phyloP scores from a whole-genome alignment of 2,888 invertebrate genomes.

The Morpho deidamia region DNA sequence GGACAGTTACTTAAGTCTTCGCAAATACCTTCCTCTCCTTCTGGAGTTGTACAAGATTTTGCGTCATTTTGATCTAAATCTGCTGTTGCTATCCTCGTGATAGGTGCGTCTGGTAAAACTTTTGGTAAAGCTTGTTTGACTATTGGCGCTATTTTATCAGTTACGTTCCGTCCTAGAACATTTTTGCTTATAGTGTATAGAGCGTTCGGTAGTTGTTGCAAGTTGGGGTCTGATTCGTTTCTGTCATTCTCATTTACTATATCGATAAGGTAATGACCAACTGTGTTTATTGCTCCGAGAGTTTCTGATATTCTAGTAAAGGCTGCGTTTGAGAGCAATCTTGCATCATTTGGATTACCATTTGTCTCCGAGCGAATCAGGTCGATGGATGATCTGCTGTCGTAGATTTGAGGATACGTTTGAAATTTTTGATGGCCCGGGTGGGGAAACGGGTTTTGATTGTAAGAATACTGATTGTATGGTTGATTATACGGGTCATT shows the following conservation, averaged over 20 bases:
- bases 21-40: constrained; percentile 87
- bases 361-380: constrained; percentile 41
- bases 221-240: constrained; percentile 58
- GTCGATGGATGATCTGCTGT: constrained; percentile 44
- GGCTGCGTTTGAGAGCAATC: constrained; percentile 79
- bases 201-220: constrained; percentile 81
- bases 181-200: constrained; percentile 89
- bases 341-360: constrained; percentile 56
- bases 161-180: constrained; percentile 85
- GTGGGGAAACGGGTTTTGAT: constrained; percentile 34
- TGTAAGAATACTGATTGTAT: constrained; percentile 30
- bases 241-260: constrained; percentile 80
- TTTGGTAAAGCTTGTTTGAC: constrained; percentile 70
- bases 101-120: constrained; percentile 64
- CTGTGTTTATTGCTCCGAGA: constrained; percentile 89
- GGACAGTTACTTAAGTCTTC: constrained; percentile 94
- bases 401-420: constrained; percentile 37
- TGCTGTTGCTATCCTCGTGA: constrained; percentile 60
- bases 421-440: constrained; percentile 25
- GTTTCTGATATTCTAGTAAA: constrained; percentile 82
- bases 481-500: constrained; percentile 26
- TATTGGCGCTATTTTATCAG: constrained; percentile 88
- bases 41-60: constrained; percentile 88
- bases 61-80: constrained; percentile 72
- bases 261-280: constrained; percentile 90